These are phyloP conservation scores for Arrhopalites spinosus DNA, from an alignment of 2,888 invertebrate genomes.

Conservation along the genomic window DNA sequence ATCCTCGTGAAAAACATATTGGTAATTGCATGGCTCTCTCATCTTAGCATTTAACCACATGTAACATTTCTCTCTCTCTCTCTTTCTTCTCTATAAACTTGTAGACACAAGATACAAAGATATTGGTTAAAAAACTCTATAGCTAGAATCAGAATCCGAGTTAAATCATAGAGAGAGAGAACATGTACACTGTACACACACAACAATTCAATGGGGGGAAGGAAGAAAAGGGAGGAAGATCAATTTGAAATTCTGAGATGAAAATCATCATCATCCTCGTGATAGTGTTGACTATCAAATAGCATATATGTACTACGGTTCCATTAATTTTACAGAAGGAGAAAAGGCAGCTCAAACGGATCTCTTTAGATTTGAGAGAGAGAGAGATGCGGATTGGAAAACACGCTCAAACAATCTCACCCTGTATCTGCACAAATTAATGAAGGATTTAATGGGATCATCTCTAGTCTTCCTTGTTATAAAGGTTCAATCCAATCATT, in stretches of 20 bases:
- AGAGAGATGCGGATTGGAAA: neutral
- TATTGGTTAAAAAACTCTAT: neutral
- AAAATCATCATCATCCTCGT: too few species aligned
- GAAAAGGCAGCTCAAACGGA: neutral
- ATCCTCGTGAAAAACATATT: slow-evolving; percentile 19
- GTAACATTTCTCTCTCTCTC: slow-evolving; percentile 8
- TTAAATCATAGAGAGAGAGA: neutral
- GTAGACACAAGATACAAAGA: neutral
- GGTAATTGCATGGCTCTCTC: slow-evolving; percentile 15
- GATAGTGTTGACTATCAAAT: too few species aligned
- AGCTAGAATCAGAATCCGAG: neutral
- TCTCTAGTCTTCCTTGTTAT: neutral
- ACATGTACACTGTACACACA: slow-evolving; percentile 7
- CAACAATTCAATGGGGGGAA: neutral
- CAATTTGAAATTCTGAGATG: too few species aligned
- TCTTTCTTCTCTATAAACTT: neutral
- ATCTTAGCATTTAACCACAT: too few species aligned
- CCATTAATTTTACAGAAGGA: neutral
- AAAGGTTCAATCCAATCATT: neutral
- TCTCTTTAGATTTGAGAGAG: too few species aligned
- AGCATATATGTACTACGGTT: too few species aligned
- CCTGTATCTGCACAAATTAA: slow-evolving; percentile 4
- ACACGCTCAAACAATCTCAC: neutral
- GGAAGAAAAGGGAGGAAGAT: neutral
- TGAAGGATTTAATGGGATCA: slow-evolving; percentile 2